Evolutionary conservation across 2,888 invertebrate genomes (phyloP).

Genomic region (Synergus laeviventris): DNA sequence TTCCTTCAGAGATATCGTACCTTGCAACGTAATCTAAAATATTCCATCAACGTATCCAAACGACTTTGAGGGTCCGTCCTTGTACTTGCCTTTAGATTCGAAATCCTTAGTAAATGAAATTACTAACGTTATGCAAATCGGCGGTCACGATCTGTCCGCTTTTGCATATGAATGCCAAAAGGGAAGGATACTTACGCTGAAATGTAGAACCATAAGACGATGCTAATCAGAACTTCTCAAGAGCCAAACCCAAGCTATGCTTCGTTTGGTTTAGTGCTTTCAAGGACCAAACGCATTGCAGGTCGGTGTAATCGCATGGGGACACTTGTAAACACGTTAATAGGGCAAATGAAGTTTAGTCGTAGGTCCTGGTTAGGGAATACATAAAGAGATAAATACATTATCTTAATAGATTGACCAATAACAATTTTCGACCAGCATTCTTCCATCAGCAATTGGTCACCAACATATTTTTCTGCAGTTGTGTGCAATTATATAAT

Average conservation of each 20-base stretch:
- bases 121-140: slow-evolving; percentile 75
- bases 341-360: too few relatives aligned
- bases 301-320: slow-evolving; percentile 42
- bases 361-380: too few relatives aligned
- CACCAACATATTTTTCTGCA: too few relatives aligned
- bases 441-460: too few relatives aligned
- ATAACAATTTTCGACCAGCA: too few relatives aligned
- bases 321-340: neutral
- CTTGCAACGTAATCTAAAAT: neutral
- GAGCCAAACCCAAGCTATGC: slow-evolving; percentile 60
- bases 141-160: slow-evolving; percentile 70
- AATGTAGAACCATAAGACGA: slow-evolving; percentile 68
- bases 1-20: too few relatives aligned
- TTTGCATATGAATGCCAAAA: slow-evolving; percentile 74
- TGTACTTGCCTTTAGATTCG: slow-evolving; percentile 3
- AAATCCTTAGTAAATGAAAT: slow-evolving; percentile 68
- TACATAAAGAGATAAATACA: too few relatives aligned
- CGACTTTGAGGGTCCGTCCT: neutral
- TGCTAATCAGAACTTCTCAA: slow-evolving; percentile 68
- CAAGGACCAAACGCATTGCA: slow-evolving; percentile 49
- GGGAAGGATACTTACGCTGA: slow-evolving; percentile 57
- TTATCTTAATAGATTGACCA: too few relatives aligned
- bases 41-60: neutral
- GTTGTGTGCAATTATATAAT: too few relatives aligned
- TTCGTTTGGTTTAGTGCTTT: slow-evolving; percentile 71